A percentile compares a stretch with the other conserved stretches of the same genome.
phyloP scores from a whole-genome alignment of 2,888 invertebrate species.

The Apodemia zela region DNA sequence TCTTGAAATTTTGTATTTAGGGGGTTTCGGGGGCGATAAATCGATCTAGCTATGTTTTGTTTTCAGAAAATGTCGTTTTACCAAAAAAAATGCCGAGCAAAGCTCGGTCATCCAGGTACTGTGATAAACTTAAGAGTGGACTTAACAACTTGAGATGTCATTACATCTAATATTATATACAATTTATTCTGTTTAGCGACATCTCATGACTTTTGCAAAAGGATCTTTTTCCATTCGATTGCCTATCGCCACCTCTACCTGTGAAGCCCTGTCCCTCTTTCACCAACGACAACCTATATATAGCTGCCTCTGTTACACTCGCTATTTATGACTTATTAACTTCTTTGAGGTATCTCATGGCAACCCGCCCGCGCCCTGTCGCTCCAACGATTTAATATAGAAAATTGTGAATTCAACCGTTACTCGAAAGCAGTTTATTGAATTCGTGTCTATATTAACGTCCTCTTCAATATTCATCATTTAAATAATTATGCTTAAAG shows the following conservation, averaged over 20 bases:
- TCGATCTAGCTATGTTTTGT: too few relatives aligned
- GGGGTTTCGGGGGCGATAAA: too few relatives aligned
- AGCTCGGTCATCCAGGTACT: too few relatives aligned
- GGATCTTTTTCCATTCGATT: constrained; percentile 77
- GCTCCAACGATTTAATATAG: constrained; percentile 72
- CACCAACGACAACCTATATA: constrained; percentile 37
- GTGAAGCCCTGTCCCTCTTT: constrained; percentile 52
- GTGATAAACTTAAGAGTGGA: too few relatives aligned
- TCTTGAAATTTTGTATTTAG: too few relatives aligned
- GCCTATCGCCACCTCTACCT: constrained; percentile 65
- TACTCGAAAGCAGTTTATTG: constrained; percentile 70
- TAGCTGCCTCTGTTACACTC: constrained; percentile 49
- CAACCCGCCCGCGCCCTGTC: constrained; percentile 59
- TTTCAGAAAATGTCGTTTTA: too few relatives aligned
- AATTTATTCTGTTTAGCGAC: constrained; percentile 39
- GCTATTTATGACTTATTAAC: constrained; percentile 80
- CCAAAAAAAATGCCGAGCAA: too few relatives aligned
- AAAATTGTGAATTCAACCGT: constrained; percentile 72
- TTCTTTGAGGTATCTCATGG: constrained; percentile 75
- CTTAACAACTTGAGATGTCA: not conserved
- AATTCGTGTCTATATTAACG: constrained; percentile 44
- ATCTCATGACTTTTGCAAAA: constrained; percentile 61
- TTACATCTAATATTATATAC: not conserved
- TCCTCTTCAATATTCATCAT: constrained; percentile 29
- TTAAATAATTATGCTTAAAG: constrained; percentile 6